A percentile compares a stretch with the other conserved stretches of the same genome.
Evolutionary conservation across 2,888 invertebrate genomes (phyloP).

Genomic region (Apeira syringaria): DNA sequence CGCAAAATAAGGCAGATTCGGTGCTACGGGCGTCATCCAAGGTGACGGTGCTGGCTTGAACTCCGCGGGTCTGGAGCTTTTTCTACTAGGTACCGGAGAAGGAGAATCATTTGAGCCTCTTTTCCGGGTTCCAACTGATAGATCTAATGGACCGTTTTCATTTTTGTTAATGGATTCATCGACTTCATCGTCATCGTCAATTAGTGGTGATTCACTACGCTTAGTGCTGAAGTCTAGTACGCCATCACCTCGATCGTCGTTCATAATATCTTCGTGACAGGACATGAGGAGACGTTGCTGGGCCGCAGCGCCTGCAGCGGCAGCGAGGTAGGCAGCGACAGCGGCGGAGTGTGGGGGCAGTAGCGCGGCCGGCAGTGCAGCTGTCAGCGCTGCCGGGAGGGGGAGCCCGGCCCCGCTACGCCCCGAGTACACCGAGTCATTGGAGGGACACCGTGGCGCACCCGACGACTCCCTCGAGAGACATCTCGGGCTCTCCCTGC

Average conservation of each 20-base stretch:
- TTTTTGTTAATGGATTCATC: conserved; percentile 89
- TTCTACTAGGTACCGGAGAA: conserved; percentile 85
- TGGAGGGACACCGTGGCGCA: conserved; percentile 89
- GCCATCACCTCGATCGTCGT: conserved; percentile 84
- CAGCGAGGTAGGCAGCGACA: conserved; percentile 91
- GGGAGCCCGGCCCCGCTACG: conserved; percentile 80
- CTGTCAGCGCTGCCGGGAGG: conserved; percentile 85
- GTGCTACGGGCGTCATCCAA: conserved; percentile 91
- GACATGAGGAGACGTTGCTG: conserved; percentile 91
- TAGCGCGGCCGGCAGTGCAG: conserved; percentile 87
- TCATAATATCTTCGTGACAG: conserved; percentile 88
- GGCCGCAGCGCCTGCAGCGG: conserved; percentile 88
- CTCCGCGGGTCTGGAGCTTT: conserved; percentile 86
- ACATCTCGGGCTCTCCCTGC: conserved; percentile 93
- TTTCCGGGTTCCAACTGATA: conserved; percentile 90
- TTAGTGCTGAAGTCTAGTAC: conserved; percentile 93
- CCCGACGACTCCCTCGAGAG: conserved; percentile 92
- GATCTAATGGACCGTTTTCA: conserved; percentile 89
- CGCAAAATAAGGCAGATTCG: conserved; percentile 91
- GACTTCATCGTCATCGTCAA: conserved; percentile 81
- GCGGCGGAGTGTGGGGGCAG: conserved; percentile 92
- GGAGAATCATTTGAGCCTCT: conserved; percentile 86
- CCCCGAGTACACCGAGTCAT: conserved; percentile 90
- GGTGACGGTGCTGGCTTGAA: conserved; percentile 89
- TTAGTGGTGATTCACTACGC: conserved; percentile 76